A percentile compares a stretch with the other conserved stretches of the same genome.
Evolutionary conservation across 1,140 invertebrate species (phyloP).

Genomic region (Schlechtendalia chinensis): DNA sequence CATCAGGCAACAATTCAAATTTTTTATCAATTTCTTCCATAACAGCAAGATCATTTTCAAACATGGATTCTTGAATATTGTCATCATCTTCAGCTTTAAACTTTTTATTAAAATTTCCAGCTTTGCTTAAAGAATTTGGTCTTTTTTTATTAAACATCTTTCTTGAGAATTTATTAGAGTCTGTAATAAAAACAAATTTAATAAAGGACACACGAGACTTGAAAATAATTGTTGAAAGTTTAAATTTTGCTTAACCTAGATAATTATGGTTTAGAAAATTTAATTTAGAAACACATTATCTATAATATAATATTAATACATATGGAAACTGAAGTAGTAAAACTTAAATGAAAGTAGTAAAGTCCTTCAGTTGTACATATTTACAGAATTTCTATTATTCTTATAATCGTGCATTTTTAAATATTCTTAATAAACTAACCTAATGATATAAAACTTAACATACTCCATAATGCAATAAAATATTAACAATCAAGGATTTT

Average conservation of each 20-base stretch:
- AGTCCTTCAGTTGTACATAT: too few species aligned
- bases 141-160: slow-evolving; percentile 49
- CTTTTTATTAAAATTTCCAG: slow-evolving; percentile 34
- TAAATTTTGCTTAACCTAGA: slow-evolving; percentile 3
- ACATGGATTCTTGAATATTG: slow-evolving; percentile 5
- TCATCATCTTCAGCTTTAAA: slow-evolving; percentile 34
- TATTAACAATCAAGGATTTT: too few species aligned
- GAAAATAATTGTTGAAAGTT: neutral
- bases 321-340: too few species aligned
- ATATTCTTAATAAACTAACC: too few species aligned
- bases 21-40: slow-evolving; percentile 47
- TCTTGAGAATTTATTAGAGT: slow-evolving; percentile 15
- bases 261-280: neutral
- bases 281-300: neutral
- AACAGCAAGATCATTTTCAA: slow-evolving; percentile 43
- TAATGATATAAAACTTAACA: too few species aligned
- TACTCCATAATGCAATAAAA: too few species aligned
- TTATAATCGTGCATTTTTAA: too few species aligned
- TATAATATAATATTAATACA: neutral
- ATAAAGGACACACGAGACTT: neutral
- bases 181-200: slow-evolving; percentile 42
- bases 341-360: neutral
- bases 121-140: slow-evolving; percentile 4
- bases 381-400: too few species aligned
- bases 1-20: neutral